Percentiles rank a stretch among this genome's conserved stretches.
These are phyloP conservation scores for Lagenorhynchus albirostris DNA, from an alignment of 2,113 vertebrate species.

Conservation along the genomic window DNA sequence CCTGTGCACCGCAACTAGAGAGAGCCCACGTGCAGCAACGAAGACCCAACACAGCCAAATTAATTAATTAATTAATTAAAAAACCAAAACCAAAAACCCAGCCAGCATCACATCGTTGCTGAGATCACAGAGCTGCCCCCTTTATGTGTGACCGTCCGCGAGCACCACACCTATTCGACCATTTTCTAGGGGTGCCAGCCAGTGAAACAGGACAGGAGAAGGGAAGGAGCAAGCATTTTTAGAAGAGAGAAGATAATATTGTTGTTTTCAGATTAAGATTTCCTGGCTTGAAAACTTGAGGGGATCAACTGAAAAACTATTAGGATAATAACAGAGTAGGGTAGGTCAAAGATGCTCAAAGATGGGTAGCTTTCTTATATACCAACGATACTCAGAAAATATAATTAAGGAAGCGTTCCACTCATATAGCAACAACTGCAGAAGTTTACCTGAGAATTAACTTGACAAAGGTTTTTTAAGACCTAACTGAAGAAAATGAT, in stretches of 20 bases:
- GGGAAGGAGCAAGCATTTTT: not conserved
- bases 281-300: not conserved
- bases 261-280: not conserved
- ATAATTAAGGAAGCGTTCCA: fast-evolving
- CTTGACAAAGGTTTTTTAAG: not conserved
- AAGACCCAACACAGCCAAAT: no score
- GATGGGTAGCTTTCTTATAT: not conserved
- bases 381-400: not conserved
- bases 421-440: not conserved
- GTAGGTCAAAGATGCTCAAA: not conserved
- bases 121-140: not conserved
- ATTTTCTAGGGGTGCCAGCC: no score
- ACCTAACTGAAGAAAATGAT: not conserved
- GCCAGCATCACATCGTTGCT: not conserved
- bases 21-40: no score
- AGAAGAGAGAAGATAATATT: not conserved
- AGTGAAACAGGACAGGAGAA: not conserved
- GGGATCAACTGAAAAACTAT: not conserved
- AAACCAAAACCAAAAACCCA: no score
- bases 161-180: fast-evolving
- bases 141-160: no score
- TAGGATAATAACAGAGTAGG: not conserved
- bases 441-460: not conserved
- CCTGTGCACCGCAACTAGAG: no score
- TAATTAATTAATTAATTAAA: no score